Evolutionary conservation across 2,113 vertebrate genomes (phyloP).

Genomic region (Emydura subglobosa): DNA sequence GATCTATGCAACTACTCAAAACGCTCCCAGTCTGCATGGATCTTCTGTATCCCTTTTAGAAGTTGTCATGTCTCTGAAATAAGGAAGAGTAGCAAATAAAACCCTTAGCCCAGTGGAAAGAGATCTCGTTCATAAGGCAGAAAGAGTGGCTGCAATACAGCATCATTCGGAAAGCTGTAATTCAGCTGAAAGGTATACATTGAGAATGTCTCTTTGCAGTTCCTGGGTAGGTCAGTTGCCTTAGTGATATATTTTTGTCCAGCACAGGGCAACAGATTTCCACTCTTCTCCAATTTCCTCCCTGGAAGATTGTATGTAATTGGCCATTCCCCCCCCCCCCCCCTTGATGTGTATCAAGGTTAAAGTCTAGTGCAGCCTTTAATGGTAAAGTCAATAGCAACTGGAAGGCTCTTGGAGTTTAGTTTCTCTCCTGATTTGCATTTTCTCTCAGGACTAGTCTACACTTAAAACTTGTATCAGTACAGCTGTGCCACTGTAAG

Average conservation of each 20-base stretch:
- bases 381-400: not conserved
- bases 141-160: not conserved
- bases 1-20: not conserved
- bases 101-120: not conserved
- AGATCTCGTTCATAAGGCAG: not conserved
- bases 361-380: not conserved
- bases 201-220: not conserved
- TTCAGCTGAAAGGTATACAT: not conserved
- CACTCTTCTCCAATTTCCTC: not conserved
- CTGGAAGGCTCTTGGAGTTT: not conserved
- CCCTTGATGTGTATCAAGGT: not conserved
- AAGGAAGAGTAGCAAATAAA: not conserved
- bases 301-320: not conserved
- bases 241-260: not conserved
- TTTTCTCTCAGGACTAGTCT: not conserved
- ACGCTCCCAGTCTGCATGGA: not conserved
- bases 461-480: too few species aligned
- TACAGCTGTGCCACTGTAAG: too few species aligned
- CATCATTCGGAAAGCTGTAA: not conserved
- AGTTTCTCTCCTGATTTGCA: not conserved
- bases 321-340: not conserved
- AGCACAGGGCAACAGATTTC: not conserved
- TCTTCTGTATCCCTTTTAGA: not conserved
- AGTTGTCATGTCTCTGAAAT: not conserved
- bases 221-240: not conserved